Conservation (phyloP, 2,888 invertebrate genomes). For the Drosophila gaucha region DNA sequence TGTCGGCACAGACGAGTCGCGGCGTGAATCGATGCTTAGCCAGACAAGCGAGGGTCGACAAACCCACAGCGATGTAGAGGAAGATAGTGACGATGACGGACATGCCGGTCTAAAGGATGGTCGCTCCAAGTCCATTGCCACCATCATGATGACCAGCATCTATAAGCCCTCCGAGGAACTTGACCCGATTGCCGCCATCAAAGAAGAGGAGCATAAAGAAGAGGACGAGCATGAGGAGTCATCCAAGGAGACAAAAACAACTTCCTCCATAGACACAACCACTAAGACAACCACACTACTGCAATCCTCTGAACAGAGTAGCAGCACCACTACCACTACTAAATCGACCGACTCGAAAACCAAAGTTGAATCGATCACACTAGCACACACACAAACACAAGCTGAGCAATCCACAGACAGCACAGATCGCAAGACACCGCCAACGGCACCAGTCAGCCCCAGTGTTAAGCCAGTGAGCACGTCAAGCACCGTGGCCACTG, state of each 20-base stretch:
- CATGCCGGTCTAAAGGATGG: slow-evolving; percentile 82
- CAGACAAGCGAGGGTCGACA: slow-evolving; percentile 81
- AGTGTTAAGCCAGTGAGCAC: slow-evolving; percentile 85
- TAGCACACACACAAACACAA: slow-evolving; percentile 53
- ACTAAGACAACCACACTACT: slow-evolving; percentile 48
- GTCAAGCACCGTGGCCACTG: slow-evolving; percentile 85
- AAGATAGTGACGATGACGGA: slow-evolving; percentile 74
- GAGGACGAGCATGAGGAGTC: slow-evolving; percentile 31
- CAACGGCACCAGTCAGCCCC: slow-evolving; percentile 90
- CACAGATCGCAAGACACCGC: slow-evolving; percentile 86
- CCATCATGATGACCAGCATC: slow-evolving; percentile 85
- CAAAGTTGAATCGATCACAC: slow-evolving; percentile 54
- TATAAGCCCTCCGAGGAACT: slow-evolving; percentile 83
- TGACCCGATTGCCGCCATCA: slow-evolving; percentile 62
- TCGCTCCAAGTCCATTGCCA: slow-evolving; percentile 84
- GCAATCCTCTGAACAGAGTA: slow-evolving; percentile 52
- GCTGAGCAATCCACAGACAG: slow-evolving; percentile 51
- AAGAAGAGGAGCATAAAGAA: slow-evolving; percentile 75
- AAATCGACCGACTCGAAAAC: slow-evolving; percentile 36
- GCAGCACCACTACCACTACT: slow-evolving; percentile 42
- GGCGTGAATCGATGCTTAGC: slow-evolving; percentile 78
- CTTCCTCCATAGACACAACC: slow-evolving; percentile 27
- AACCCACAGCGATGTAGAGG: slow-evolving; percentile 82
- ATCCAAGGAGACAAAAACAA: slow-evolving; percentile 22
- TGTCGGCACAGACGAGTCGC: slow-evolving; percentile 71